Evolutionary conservation across 2,113 vertebrate species (phyloP).

Genomic region (Pseudopipra pipra): DNA sequence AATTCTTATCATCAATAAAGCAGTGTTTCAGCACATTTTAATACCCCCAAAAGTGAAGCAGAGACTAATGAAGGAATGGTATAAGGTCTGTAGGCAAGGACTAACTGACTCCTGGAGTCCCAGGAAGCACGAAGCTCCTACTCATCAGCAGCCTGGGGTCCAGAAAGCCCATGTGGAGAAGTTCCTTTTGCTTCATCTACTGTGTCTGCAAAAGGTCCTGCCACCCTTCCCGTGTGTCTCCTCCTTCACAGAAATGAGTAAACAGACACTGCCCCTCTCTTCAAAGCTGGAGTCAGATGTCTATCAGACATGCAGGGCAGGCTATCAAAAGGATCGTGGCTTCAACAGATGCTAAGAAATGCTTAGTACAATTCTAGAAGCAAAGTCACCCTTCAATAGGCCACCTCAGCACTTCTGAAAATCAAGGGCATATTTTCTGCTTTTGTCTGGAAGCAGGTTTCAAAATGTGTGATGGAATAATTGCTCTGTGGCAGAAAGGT

Average conservation of each 20-base stretch:
- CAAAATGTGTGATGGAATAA: neutral
- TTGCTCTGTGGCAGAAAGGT: neutral
- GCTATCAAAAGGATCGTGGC: neutral
- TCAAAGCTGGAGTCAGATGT: neutral
- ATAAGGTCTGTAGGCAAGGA: neutral
- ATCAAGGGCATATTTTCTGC: neutral
- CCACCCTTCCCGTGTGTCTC: neutral
- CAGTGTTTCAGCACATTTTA: neutral
- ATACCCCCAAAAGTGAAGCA: neutral
- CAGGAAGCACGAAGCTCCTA: neutral
- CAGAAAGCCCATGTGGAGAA: neutral
- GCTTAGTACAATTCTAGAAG: neutral
- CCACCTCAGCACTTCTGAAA: neutral
- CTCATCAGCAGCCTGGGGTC: neutral
- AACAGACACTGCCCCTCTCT: accelerated
- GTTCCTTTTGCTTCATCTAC: neutral
- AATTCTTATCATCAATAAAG: neutral
- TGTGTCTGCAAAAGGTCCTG: neutral
- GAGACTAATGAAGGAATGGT: neutral
- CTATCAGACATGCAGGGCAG: neutral
- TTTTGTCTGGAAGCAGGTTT: neutral
- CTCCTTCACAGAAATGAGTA: neutral
- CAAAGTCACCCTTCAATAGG: neutral
- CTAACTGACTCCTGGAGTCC: neutral
- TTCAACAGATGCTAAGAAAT: neutral